Percentiles rank a stretch among this genome's conserved stretches.
These are phyloP conservation scores for Cyrtonyx montezumae DNA, from an alignment of 2,113 vertebrate species.

Conservation along the genomic window DNA sequence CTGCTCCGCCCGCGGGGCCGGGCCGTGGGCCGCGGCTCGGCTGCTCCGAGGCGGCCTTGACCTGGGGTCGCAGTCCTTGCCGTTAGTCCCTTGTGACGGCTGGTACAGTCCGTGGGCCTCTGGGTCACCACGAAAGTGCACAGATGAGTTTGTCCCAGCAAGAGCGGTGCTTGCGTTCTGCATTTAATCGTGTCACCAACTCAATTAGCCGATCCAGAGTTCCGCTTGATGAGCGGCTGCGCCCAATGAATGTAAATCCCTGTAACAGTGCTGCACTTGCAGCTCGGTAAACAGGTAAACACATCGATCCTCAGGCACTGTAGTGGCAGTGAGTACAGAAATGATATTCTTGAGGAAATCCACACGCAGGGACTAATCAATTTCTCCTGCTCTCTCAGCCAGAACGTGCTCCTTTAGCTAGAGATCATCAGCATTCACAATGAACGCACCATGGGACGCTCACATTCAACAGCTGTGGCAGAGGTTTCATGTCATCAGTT, in stretches of 20 bases:
- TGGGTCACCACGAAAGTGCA: not conserved
- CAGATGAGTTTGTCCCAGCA: not conserved
- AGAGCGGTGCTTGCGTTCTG: not conserved
- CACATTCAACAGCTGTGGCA: not conserved
- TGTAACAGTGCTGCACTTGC: not conserved
- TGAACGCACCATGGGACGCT: not conserved
- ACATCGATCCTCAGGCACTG: not conserved
- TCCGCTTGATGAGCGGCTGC: not conserved
- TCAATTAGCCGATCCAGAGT: not conserved
- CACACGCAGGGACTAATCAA: constrained; percentile 12
- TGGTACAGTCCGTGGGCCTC: not conserved
- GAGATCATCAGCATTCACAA: not conserved
- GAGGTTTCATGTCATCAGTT: not conserved
- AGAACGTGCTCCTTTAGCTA: constrained; percentile 1
- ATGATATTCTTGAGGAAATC: constrained; percentile 10
- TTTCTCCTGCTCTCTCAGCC: constrained; percentile 13
- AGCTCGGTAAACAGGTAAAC: not conserved
- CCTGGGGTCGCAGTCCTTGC: not conserved
- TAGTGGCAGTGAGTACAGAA: not conserved
- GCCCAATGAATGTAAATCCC: not conserved
- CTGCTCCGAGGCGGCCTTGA: not conserved
- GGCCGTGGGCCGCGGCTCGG: not conserved
- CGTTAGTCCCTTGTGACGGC: not conserved
- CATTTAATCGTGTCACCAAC: not conserved
- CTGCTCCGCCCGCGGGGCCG: not conserved